A percentile compares a stretch with the other conserved stretches of the same genome.
Conservation (phyloP, 2,797 vertebrate species). For the Acridotheres tristis region DNA sequence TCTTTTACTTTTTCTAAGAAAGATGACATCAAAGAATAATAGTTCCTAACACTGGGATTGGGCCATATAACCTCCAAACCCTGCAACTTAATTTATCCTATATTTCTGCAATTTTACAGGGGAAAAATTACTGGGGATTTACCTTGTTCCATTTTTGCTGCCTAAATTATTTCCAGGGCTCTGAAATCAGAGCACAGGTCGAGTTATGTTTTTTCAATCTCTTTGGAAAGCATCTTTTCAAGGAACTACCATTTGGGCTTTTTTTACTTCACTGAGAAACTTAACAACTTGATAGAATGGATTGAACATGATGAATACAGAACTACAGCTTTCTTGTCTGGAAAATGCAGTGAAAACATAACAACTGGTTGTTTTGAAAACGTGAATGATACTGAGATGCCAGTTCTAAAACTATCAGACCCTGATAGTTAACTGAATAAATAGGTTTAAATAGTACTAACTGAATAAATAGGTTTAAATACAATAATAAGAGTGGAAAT, state of each 20-base stretch:
- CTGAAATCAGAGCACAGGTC: not conserved
- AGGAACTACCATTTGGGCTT: not conserved
- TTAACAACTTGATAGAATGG: not conserved
- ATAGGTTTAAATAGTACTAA: not conserved
- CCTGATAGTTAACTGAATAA: not conserved
- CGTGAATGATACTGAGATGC: not conserved
- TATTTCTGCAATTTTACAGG: not conserved
- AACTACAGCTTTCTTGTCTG: not conserved
- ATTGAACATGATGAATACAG: not conserved
- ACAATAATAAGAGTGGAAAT: not conserved
- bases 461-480: not conserved
- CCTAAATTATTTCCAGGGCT: not conserved
- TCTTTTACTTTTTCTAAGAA: not conserved
- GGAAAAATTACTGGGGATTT: not conserved
- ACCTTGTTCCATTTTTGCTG: not conserved
- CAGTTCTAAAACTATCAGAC: not conserved
- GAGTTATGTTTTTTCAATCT: not conserved
- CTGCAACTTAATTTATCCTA: not conserved
- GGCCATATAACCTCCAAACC: not conserved
- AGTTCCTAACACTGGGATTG: not conserved
- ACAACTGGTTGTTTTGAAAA: not conserved
- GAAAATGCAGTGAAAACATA: not conserved
- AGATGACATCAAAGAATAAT: not conserved
- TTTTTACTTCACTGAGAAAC: not conserved
- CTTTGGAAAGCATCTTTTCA: not conserved